Evolutionary conservation across 2,113 vertebrate species (phyloP).

Genomic region (Callaeas wilsoni): DNA sequence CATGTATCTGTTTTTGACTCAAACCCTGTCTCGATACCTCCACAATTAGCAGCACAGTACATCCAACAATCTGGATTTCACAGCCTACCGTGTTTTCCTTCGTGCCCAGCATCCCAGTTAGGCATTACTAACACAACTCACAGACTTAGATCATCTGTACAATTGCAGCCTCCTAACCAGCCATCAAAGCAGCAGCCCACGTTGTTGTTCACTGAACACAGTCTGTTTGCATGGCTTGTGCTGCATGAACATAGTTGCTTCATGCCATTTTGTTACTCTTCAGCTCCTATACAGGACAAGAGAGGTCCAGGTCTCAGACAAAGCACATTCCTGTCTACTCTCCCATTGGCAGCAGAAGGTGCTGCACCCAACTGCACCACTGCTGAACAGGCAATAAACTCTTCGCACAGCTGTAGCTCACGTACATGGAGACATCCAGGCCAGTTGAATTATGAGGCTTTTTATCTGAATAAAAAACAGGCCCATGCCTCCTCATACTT

Average conservation of each 20-base stretch:
- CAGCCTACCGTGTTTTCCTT: background rate
- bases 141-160: background rate
- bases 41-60: background rate
- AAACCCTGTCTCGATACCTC: background rate
- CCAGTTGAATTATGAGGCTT: background rate
- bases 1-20: background rate
- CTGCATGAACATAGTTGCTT: background rate
- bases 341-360: background rate
- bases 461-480: background rate
- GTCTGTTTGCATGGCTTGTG: background rate
- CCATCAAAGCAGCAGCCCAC: background rate
- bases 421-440: background rate
- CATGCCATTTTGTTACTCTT: background rate
- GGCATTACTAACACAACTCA: background rate
- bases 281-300: background rate
- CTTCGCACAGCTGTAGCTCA: background rate
- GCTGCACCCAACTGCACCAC: background rate
- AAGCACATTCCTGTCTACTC: background rate
- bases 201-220: accelerated
- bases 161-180: background rate
- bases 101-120: background rate
- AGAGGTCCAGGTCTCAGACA: background rate
- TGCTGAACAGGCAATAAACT: background rate
- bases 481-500: background rate
- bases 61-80: background rate